phyloP scores from a whole-genome alignment of 2,888 invertebrate species.

The Nomada goodeniana region DNA sequence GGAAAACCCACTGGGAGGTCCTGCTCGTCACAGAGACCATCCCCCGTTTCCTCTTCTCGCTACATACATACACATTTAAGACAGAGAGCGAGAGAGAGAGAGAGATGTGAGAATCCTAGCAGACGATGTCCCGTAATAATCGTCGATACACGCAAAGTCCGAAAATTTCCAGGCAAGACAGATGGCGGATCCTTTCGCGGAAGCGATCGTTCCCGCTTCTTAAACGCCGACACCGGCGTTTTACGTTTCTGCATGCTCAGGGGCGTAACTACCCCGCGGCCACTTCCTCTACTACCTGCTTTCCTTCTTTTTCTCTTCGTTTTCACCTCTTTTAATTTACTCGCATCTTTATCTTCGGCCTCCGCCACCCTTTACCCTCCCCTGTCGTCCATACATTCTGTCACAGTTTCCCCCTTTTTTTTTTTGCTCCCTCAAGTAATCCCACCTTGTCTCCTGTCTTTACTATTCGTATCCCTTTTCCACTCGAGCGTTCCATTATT shows the following conservation, averaged over 20 bases:
- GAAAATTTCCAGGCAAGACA: slow-evolving; percentile 64
- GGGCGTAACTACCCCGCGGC: slow-evolving; percentile 64
- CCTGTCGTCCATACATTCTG: neutral
- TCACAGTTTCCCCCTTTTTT: neutral
- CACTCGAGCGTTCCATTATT: too few species aligned
- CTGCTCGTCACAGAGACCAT: slow-evolving; percentile 6
- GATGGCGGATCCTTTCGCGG: slow-evolving; percentile 70
- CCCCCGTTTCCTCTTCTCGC: slow-evolving; percentile 1
- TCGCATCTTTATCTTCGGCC: slow-evolving; percentile 5
- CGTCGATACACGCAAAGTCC: slow-evolving; percentile 57
- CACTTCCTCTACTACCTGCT: slow-evolving; percentile 42
- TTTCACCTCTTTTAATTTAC: slow-evolving; percentile 28
- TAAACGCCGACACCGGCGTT: slow-evolving; percentile 48
- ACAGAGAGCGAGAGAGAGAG: neutral
- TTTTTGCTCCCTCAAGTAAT: too few species aligned
- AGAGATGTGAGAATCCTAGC: neutral
- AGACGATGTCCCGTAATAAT: slow-evolving; percentile 49
- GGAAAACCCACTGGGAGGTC: slow-evolving; percentile 35
- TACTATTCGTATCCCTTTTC: neutral
- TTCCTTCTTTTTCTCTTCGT: neutral
- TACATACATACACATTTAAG: slow-evolving; percentile 3
- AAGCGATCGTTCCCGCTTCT: slow-evolving; percentile 69
- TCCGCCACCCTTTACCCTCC: neutral
- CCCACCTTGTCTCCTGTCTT: neutral
- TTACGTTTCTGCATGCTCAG: slow-evolving; percentile 65